Conservation (phyloP, 2,888 invertebrate species). For the Phaonia tiefii region DNA sequence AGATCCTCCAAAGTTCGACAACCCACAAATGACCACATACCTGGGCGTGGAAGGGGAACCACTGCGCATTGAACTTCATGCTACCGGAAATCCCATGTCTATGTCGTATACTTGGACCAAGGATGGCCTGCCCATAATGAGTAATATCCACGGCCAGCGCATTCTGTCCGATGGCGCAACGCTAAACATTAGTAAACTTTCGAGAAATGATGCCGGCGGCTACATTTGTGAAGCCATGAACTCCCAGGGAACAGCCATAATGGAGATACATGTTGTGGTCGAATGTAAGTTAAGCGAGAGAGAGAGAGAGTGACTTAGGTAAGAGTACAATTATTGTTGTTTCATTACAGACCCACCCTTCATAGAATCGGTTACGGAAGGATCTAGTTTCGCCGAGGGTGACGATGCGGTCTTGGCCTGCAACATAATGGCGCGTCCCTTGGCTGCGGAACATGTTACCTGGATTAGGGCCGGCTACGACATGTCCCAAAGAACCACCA, state of each 20-base stretch:
- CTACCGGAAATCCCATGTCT: constrained; percentile 77
- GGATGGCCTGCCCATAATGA: constrained; percentile 77
- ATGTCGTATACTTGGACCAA: constrained; percentile 79
- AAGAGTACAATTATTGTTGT: background rate
- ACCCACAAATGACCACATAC: constrained; percentile 73
- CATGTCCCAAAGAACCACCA: constrained; percentile 73
- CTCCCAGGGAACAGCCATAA: constrained; percentile 76
- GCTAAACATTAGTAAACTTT: constrained; percentile 76
- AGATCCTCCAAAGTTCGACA: constrained; percentile 78
- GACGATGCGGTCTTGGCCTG: constrained; percentile 77
- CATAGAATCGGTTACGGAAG: constrained; percentile 76
- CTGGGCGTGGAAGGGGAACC: constrained; percentile 77
- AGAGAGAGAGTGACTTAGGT: background rate
- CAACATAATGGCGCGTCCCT: constrained; percentile 75
- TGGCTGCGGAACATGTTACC: constrained; percentile 75
- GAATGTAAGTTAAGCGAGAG: constrained; percentile 75
- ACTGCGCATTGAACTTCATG: constrained; percentile 76
- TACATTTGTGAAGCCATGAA: constrained; percentile 78
- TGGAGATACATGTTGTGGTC: constrained; percentile 76
- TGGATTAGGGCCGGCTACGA: constrained; percentile 77
- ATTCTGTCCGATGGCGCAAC: constrained; percentile 76
- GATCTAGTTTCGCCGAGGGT: constrained; percentile 75
- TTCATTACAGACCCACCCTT: constrained; percentile 73
- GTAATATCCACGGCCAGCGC: constrained; percentile 73
- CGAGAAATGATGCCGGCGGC: constrained; percentile 76